Evolutionary conservation across 2,797 vertebrate genomes (phyloP).

Genomic region (Sebastes iracundus): DNA sequence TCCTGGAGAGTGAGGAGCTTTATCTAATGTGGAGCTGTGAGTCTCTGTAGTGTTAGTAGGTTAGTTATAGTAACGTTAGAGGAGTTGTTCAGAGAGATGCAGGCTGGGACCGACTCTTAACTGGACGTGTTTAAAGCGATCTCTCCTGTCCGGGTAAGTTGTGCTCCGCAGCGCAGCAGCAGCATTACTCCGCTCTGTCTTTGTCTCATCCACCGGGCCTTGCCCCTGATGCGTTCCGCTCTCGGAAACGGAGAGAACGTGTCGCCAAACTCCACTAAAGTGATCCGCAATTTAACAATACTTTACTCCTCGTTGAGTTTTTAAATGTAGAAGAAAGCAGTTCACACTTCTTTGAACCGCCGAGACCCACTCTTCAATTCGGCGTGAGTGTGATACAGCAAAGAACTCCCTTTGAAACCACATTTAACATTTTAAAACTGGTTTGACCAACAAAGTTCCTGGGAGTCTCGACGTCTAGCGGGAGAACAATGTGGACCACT

Average conservation of each 20-base stretch:
- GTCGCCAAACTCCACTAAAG: conserved; percentile 49
- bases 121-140: conserved; percentile 53
- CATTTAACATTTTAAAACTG: background rate
- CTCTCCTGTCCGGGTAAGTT: conserved; percentile 75
- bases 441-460: conserved; percentile 51
- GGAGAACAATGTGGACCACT: background rate
- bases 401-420: accelerated
- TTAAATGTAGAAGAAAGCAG: accelerated
- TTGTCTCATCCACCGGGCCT: conserved; percentile 80
- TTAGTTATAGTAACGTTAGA: background rate
- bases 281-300: background rate
- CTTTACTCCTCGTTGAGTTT: background rate
- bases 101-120: conserved; percentile 46
- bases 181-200: conserved; percentile 65
- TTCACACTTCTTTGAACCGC: accelerated
- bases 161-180: conserved; percentile 25
- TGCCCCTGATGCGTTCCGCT: conserved; percentile 34
- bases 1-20: conserved; percentile 65
- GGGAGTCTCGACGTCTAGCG: background rate
- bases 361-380: background rate
- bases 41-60: background rate
- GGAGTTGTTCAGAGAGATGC: conserved; percentile 47
- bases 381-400: background rate
- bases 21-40: conserved; percentile 29
- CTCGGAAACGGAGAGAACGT: conserved; percentile 17